These are phyloP conservation scores for Timandra comae DNA, from an alignment of 2,888 invertebrate species.

Conservation along the genomic window DNA sequence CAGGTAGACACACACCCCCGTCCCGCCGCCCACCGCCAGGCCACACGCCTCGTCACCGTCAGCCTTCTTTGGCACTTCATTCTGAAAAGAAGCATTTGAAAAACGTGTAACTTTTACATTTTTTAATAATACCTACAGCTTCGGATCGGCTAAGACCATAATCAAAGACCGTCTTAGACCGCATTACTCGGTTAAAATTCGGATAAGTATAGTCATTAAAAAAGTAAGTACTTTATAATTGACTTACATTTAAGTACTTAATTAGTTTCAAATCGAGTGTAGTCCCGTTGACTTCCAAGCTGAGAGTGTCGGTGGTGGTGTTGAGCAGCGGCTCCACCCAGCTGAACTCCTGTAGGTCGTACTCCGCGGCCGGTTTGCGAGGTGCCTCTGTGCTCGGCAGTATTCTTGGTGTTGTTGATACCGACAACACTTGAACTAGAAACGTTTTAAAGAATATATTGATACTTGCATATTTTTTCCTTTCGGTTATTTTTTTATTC, in stretches of 20 bases:
- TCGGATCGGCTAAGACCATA: no score
- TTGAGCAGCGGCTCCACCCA: slow-evolving; percentile 44
- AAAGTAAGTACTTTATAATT: no score
- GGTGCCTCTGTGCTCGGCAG: not conserved
- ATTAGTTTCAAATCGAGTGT: slow-evolving; percentile 37
- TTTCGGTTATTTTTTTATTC: no score
- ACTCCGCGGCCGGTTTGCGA: slow-evolving; percentile 19
- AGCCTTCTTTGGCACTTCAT: slow-evolving; percentile 26
- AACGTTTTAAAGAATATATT: no score
- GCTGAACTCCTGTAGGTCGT: slow-evolving; percentile 37
- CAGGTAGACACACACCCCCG: slow-evolving; percentile 56
- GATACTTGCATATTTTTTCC: no score
- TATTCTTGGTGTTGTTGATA: no score
- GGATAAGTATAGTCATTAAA: no score
- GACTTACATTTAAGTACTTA: slow-evolving; percentile 19
- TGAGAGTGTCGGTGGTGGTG: slow-evolving; percentile 27
- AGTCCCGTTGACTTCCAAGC: slow-evolving; percentile 37
- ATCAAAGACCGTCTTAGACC: no score
- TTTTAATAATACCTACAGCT: no score
- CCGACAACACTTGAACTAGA: not conserved
- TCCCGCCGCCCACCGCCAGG: slow-evolving; percentile 28
- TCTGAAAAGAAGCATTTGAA: no score
- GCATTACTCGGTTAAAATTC: no score
- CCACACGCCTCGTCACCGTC: slow-evolving; percentile 33
- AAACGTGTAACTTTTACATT: no score